phyloP scores from a whole-genome alignment of 2,888 invertebrate genomes.

The Scotopteryx bipunctaria region DNA sequence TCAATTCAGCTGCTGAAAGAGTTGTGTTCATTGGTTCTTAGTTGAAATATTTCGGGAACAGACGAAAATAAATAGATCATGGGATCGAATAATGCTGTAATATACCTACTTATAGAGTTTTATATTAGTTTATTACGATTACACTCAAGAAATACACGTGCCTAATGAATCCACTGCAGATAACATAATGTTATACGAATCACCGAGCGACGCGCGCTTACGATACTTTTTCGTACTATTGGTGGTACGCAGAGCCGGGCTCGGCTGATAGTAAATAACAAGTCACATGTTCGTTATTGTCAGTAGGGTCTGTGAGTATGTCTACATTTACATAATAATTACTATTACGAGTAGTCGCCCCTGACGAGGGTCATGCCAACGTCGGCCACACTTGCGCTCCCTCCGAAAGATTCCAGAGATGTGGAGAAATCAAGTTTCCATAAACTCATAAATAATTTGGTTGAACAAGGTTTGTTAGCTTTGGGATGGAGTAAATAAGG shows the following conservation, averaged over 20 bases:
- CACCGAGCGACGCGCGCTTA: neutral
- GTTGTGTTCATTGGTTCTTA: no score
- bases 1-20: no score
- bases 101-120: no score
- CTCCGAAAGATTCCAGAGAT: constrained; percentile 41
- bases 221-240: constrained; percentile 1
- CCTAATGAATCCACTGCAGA: no score
- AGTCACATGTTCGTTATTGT: constrained; percentile 35
- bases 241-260: neutral
- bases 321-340: constrained; percentile 50
- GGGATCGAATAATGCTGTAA: no score
- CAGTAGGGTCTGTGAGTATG: constrained; percentile 22
- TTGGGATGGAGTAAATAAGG: neutral
- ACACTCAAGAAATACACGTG: no score
- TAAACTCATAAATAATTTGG: constrained; percentile 8
- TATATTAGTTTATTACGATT: no score
- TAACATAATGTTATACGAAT: no score
- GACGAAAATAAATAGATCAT: no score
- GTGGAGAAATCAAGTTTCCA: constrained; percentile 20
- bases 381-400: constrained; percentile 60
- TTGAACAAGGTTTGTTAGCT: constrained; percentile 9
- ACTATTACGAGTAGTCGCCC: constrained; percentile 47
- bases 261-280: constrained; percentile 18
- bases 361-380: constrained; percentile 67
- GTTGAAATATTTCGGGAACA: no score